Evolutionary conservation across 2,113 vertebrate species (phyloP).

Genomic region (Istiophorus platypterus): DNA sequence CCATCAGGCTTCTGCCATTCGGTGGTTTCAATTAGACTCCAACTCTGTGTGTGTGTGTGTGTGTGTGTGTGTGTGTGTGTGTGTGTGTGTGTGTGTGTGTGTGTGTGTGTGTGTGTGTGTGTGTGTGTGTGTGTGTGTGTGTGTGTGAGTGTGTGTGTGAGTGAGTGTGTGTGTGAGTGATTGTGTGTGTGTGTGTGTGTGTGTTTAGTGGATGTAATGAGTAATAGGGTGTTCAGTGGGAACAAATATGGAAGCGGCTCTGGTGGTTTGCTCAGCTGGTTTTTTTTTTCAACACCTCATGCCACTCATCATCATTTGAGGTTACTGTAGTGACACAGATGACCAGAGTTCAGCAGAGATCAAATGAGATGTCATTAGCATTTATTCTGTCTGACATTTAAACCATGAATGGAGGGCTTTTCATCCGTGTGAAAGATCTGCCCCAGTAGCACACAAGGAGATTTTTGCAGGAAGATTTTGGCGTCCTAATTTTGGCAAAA

Average conservation of each 20-base stretch:
- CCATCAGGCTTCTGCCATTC: constrained; percentile 51
- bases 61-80: constrained; percentile 33
- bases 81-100: constrained; percentile 6
- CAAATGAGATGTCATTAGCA: not conserved
- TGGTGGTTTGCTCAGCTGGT: constrained; percentile 30
- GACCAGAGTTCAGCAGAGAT: constrained; percentile 22
- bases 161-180: constrained; percentile 4
- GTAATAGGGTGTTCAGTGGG: constrained; percentile 18
- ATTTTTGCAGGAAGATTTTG: not conserved
- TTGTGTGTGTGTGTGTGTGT: not conserved
- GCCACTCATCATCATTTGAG: constrained; percentile 25
- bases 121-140: constrained; percentile 36
- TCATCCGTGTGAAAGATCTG: no score
- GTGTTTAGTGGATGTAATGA: constrained; percentile 20
- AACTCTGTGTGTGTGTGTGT: constrained; percentile 37
- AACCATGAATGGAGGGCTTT: not conserved
- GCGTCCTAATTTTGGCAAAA: not conserved
- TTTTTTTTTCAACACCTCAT: not conserved
- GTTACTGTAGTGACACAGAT: constrained; percentile 3
- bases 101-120: not conserved
- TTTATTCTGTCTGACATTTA: constrained; percentile 6
- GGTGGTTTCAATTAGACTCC: constrained; percentile 20
- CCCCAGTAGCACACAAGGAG: not conserved
- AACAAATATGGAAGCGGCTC: constrained; percentile 33
- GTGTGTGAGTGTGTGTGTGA: constrained; percentile 32